Percentiles rank a stretch among this genome's conserved stretches.
These are phyloP conservation scores for Trichogramma dendrolimi DNA, from an alignment of 2,888 invertebrate species.

Conservation along the genomic window DNA sequence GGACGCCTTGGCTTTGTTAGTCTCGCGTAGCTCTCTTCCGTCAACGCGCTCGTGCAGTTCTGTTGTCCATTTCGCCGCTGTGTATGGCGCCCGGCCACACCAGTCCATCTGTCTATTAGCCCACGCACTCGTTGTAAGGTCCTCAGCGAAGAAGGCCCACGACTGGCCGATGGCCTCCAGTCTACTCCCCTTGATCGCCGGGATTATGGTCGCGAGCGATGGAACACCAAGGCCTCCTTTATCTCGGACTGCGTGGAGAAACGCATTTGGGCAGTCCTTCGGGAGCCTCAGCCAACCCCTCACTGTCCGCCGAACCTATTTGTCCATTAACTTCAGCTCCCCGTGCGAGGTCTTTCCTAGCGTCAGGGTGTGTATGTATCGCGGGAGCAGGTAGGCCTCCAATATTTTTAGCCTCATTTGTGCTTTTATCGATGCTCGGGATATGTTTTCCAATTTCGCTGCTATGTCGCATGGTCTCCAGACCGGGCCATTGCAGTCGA, in stretches of 20 bases:
- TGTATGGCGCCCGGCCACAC: background rate
- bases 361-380: background rate
- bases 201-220: slow-evolving; percentile 9
- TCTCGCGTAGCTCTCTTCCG: slow-evolving; percentile 17
- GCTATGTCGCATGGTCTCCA: background rate
- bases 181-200: background rate
- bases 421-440: slow-evolving; percentile 22
- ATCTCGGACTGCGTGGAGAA: slow-evolving; percentile 13
- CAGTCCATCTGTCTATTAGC: background rate
- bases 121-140: background rate
- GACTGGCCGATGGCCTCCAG: background rate
- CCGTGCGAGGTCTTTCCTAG: background rate
- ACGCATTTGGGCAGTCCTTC: background rate
- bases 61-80: background rate
- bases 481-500: background rate
- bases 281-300: slow-evolving; percentile 16
- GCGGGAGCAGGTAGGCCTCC: slow-evolving; percentile 11
- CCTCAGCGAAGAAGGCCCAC: background rate
- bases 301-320: background rate
- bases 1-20: background rate
- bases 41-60: slow-evolving; percentile 10
- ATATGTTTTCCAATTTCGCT: background rate
- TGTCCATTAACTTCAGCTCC: background rate
- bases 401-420: slow-evolving; percentile 17
- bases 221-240: slow-evolving; percentile 17